A percentile compares a stretch with the other conserved stretches of the same genome.
Evolutionary conservation across 2,113 vertebrate genomes (phyloP).

Genomic region (Numenius arquata): DNA sequence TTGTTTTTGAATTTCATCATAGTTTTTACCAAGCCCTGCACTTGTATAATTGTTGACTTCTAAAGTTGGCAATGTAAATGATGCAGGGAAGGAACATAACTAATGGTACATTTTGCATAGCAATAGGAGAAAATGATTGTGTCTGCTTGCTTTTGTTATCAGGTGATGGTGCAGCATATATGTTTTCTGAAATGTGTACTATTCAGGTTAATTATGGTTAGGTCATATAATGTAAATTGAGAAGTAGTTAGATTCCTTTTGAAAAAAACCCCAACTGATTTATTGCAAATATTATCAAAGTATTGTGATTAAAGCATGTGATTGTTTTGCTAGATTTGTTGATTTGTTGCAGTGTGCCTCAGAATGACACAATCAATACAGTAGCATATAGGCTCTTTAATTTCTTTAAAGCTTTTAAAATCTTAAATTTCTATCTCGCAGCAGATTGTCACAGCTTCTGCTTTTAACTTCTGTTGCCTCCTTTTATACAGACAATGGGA

Average conservation of each 20-base stretch:
- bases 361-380: neutral
- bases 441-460: neutral
- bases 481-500: constrained; percentile 89
- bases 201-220: neutral
- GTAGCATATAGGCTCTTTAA: neutral
- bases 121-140: neutral
- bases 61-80: neutral
- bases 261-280: neutral
- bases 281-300: neutral
- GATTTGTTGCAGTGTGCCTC: neutral
- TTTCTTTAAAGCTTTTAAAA: neutral
- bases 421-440: neutral
- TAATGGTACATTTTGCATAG: neutral
- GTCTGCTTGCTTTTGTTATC: neutral
- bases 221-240: neutral
- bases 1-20: neutral
- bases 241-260: neutral
- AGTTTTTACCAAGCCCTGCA: neutral
- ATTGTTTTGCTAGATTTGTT: neutral
- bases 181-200: neutral
- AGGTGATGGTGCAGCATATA: neutral
- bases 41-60: neutral
- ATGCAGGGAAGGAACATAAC: neutral
- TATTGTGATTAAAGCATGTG: neutral
- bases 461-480: neutral